Percentiles rank a stretch among this genome's conserved stretches.
Evolutionary conservation across 1,140 invertebrate genomes (phyloP).

Genomic region (Procambarus virginalis): DNA sequence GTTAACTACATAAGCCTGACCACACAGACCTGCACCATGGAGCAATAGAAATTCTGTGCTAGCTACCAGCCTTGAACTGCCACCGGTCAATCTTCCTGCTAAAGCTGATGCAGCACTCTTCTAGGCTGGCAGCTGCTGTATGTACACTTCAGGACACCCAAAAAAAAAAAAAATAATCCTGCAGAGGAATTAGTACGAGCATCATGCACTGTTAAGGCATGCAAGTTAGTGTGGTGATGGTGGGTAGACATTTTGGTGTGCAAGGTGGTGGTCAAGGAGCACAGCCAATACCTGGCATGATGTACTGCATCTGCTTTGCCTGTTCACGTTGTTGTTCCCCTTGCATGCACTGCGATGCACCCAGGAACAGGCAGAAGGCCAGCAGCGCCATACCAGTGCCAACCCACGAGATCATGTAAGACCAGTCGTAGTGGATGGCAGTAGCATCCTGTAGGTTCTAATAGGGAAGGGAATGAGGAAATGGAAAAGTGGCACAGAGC

Average conservation of each 20-base stretch:
- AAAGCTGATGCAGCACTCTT: constrained; percentile 11
- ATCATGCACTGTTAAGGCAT: constrained; percentile 37
- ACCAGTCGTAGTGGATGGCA: constrained; percentile 93
- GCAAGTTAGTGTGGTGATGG: constrained; percentile 43
- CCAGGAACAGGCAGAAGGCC: constrained; percentile 87
- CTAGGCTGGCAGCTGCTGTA: constrained; percentile 4
- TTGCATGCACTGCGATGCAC: constrained; percentile 91
- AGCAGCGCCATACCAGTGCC: constrained; percentile 90
- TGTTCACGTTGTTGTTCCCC: constrained; percentile 91
- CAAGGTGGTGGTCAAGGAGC: neutral
- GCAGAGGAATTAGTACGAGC: constrained; percentile 7
- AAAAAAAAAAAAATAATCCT: neutral
- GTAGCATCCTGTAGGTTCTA: constrained; percentile 91
- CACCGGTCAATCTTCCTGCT: constrained; percentile 11
- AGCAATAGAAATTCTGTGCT: constrained; percentile 3
- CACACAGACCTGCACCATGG: neutral
- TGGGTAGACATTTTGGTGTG: constrained; percentile 3
- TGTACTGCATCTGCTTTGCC: constrained; percentile 96
- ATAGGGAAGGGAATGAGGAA: constrained; percentile 8
- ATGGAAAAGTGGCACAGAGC: neutral
- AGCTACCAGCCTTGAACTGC: constrained; percentile 12
- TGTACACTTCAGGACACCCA: neutral
- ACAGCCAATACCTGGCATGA: constrained; percentile 90
- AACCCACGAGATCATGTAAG: constrained; percentile 95
- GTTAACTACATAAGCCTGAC: constrained; percentile 45